Percentiles rank a stretch among this genome's conserved stretches.
Evolutionary conservation across 2,888 invertebrate species (phyloP).

Genomic region (Trisateles emortualis): DNA sequence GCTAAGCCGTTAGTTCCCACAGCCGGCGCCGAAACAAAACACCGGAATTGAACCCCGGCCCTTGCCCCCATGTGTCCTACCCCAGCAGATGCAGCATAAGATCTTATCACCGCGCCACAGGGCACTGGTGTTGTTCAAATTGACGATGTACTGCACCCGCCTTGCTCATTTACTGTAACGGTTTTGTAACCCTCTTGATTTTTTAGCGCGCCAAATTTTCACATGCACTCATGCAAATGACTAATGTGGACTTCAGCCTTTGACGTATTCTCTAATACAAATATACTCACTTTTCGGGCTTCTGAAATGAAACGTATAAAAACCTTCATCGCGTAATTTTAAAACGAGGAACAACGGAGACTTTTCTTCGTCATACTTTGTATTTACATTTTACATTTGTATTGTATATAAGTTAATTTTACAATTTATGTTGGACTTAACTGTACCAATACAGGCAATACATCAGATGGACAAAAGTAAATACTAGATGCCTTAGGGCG

Average conservation of each 20-base stretch:
- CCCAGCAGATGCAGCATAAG: conserved; percentile 80
- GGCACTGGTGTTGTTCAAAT: conserved; percentile 75
- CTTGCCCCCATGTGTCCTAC: conserved; percentile 57
- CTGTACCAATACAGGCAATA: no score
- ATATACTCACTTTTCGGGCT: no score
- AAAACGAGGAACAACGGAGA: no score
- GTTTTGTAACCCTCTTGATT: conserved; percentile 65
- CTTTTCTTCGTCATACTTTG: no score
- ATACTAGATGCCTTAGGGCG: no score
- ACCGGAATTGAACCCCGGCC: conserved; percentile 79
- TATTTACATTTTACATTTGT: no score
- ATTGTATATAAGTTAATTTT: no score
- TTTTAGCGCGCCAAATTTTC: conserved; percentile 41
- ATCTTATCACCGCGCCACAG: conserved; percentile 81
- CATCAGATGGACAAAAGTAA: no score
- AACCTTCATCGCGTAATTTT: no score
- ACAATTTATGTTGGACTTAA: no score
- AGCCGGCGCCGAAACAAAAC: conserved; percentile 71
- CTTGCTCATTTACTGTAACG: conserved; percentile 79
- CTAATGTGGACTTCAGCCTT: not conserved
- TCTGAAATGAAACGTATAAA: no score
- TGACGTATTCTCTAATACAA: no score
- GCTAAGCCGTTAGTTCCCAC: conserved; percentile 70
- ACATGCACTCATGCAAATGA: conserved; percentile 23
- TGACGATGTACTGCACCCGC: conserved; percentile 68